These are phyloP conservation scores for Alloscopus bannaensis DNA, from an alignment of 2,888 invertebrate genomes.

Conservation along the genomic window DNA sequence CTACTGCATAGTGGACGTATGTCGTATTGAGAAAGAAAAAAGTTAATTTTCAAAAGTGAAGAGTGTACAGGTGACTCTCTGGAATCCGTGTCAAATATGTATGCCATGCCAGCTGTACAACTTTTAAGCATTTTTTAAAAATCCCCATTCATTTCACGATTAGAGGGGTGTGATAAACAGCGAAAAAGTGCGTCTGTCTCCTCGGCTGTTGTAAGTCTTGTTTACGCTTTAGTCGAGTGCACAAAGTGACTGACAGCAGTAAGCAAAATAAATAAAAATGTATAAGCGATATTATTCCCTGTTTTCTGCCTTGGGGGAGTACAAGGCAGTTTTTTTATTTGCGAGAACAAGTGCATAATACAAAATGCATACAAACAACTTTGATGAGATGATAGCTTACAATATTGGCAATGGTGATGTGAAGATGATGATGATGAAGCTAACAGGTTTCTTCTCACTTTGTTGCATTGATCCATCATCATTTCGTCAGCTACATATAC, in stretches of 20 bases:
- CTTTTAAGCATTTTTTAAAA: conserved; percentile 20
- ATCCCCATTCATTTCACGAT: conserved; percentile 26
- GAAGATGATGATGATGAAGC: neutral
- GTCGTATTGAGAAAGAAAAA: neutral
- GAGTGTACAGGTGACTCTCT: conserved; percentile 30
- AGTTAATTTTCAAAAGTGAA: conserved; percentile 5
- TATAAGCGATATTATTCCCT: conserved; percentile 7
- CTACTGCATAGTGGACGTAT: too few relatives aligned
- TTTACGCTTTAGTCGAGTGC: conserved; percentile 35
- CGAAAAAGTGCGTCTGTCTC: too few relatives aligned
- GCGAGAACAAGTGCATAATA: conserved; percentile 18
- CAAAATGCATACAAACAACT: conserved; percentile 39
- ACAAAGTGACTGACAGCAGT: conserved; percentile 33
- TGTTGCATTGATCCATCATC: conserved; percentile 12
- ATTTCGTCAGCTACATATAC: conserved; percentile 1
- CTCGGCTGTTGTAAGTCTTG: conserved; percentile 33
- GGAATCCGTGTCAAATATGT: conserved; percentile 59
- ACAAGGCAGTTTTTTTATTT: conserved; percentile 15
- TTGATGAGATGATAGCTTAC: neutral
- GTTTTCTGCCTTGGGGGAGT: conserved; percentile 36
- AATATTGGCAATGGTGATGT: too few relatives aligned
- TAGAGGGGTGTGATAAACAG: conserved; percentile 54
- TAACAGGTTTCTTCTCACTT: conserved; percentile 21
- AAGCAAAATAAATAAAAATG: conserved; percentile 48
- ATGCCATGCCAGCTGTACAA: conserved; percentile 50